Conservation (phyloP, 2,113 vertebrate genomes). For the Semicossyphus pulcher region DNA sequence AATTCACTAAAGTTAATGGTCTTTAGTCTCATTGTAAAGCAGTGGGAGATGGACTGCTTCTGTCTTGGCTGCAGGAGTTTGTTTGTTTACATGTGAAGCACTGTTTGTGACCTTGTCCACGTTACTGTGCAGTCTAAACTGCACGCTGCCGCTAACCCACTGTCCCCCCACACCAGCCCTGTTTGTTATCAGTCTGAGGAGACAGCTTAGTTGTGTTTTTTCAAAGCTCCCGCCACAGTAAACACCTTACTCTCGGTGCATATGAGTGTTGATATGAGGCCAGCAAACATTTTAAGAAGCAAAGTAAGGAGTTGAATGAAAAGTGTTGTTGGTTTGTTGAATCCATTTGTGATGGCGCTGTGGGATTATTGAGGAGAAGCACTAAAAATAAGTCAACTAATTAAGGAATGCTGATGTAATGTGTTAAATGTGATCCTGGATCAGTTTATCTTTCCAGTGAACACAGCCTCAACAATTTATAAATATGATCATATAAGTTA, state of each 20-base stretch:
- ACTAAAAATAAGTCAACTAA: background rate
- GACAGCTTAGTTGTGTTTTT: constrained; percentile 35
- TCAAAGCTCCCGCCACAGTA: constrained; percentile 22
- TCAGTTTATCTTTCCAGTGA: background rate
- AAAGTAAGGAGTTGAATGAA: background rate
- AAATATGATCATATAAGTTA: background rate
- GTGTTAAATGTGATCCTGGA: constrained; percentile 4
- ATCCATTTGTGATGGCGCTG: constrained; percentile 1
- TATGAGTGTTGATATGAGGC: constrained; percentile 25
- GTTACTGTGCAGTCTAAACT: constrained; percentile 47
- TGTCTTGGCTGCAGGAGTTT: constrained; percentile 15
- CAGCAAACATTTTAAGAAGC: constrained; percentile 33
- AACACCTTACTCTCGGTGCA: constrained; percentile 27
- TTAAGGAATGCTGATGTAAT: constrained; percentile 6
- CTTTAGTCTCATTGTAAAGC: constrained; percentile 28
- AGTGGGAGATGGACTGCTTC: background rate
- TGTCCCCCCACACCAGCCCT: constrained; percentile 10
- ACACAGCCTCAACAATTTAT: background rate
- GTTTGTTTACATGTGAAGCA: constrained; percentile 66
- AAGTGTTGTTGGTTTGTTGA: constrained; percentile 2
- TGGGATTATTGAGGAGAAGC: background rate
- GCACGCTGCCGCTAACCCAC: constrained; percentile 13
- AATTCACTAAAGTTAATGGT: constrained; percentile 35
- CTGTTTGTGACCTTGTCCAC: constrained; percentile 45
- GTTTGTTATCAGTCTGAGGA: constrained; percentile 53